Percentiles rank a stretch among this genome's conserved stretches.
Evolutionary conservation across 1,140 invertebrate species (phyloP).

Genomic region (Cydia splendana): DNA sequence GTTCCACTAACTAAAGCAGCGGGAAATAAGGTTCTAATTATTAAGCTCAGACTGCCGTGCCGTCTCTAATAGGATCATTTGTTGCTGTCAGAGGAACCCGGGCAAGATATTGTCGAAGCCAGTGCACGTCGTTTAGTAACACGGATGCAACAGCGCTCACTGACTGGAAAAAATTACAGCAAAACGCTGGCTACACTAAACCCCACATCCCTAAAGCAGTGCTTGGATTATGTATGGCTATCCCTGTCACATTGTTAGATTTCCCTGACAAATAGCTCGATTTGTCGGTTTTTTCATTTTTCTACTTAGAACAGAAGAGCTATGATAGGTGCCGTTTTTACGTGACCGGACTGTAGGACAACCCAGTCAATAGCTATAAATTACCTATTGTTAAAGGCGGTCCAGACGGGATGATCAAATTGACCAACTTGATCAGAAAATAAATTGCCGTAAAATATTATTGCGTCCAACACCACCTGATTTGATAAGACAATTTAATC

Average conservation of each 20-base stretch:
- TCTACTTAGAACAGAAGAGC: neutral
- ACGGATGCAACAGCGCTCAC: conserved; percentile 27
- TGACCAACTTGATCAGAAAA: too few relatives aligned
- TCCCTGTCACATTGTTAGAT: conserved; percentile 25
- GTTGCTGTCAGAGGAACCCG: conserved; percentile 21
- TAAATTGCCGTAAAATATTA: too few relatives aligned
- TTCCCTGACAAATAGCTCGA: conserved; percentile 13
- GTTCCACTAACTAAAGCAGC: conserved; percentile 29
- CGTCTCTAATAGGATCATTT: conserved; percentile 27
- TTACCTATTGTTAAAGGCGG: neutral
- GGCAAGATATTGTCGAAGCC: conserved; percentile 31
- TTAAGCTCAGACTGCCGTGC: conserved; percentile 29
- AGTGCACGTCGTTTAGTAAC: conserved; percentile 7
- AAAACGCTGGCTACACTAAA: conserved; percentile 14
- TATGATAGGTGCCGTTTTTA: conserved; percentile 8
- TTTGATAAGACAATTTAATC: too few relatives aligned
- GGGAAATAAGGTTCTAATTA: conserved; percentile 30
- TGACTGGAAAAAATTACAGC: conserved; percentile 29
- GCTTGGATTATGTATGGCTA: conserved; percentile 11
- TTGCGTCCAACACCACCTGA: too few relatives aligned
- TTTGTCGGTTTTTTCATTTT: conserved; percentile 17
- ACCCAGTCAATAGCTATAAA: neutral
- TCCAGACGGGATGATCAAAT: too few relatives aligned
- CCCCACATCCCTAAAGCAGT: neutral
- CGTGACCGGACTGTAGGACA: neutral